phyloP scores from a whole-genome alignment of 1,140 invertebrate species.

The Chrysoperla carnea region DNA sequence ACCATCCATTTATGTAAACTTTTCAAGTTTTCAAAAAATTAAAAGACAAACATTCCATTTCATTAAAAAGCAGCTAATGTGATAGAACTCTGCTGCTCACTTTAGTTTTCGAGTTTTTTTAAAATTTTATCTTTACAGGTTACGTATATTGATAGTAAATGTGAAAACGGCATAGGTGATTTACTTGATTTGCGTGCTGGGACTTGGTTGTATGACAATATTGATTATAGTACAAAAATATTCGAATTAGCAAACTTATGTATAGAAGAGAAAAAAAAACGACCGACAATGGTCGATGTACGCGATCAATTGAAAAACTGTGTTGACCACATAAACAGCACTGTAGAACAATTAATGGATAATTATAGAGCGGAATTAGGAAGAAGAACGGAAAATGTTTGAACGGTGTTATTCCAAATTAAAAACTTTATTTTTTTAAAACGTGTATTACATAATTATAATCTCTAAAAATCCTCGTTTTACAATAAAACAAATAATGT shows the following conservation, averaged over 20 bases:
- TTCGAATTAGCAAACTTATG: constrained; percentile 18
- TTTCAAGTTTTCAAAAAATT: too few species aligned
- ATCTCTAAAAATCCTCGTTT: too few species aligned
- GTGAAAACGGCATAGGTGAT: constrained; percentile 14
- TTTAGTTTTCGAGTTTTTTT: too few species aligned
- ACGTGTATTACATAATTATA: too few species aligned
- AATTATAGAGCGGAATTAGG: background rate
- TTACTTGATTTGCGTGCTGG: constrained; percentile 16
- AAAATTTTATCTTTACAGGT: constrained; percentile 7
- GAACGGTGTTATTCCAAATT: background rate
- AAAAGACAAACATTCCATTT: too few species aligned
- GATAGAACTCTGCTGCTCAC: too few species aligned
- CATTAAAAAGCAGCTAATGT: too few species aligned
- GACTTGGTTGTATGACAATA: constrained; percentile 12
- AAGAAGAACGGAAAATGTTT: constrained; percentile 1
- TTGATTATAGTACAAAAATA: constrained; percentile 16
- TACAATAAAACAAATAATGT: too few species aligned
- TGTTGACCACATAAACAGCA: background rate
- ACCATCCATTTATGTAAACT: too few species aligned
- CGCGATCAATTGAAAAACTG: background rate
- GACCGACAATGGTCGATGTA: constrained; percentile 14
- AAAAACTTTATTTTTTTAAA: too few species aligned
- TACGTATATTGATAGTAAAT: constrained; percentile 18
- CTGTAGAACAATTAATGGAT: background rate
- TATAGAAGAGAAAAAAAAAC: constrained; percentile 21